Conservation (phyloP, 2,888 invertebrate species). For the Drosophila leonis region DNA sequence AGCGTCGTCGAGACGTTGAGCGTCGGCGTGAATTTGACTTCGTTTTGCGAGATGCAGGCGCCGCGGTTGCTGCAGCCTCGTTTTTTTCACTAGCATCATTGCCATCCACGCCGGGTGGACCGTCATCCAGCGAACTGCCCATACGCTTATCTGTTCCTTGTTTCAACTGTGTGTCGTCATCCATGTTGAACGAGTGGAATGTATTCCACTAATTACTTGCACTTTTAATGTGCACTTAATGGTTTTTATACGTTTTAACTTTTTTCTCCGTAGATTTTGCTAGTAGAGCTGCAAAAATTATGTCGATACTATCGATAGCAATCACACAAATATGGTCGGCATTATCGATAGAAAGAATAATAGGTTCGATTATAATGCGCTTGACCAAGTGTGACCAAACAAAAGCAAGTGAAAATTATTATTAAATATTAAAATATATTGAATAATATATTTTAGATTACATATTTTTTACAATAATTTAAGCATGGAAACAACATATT, state of each 20-base stretch:
- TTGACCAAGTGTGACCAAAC: constrained; percentile 3
- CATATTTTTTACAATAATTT: neutral
- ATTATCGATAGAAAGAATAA: neutral
- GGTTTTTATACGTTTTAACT: constrained; percentile 44
- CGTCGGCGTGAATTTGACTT: constrained; percentile 66
- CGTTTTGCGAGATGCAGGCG: constrained; percentile 43
- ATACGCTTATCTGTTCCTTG: constrained; percentile 80
- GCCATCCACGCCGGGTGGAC: constrained; percentile 83
- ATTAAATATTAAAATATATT: neutral
- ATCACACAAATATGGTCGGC: neutral
- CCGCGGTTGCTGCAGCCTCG: constrained; percentile 38
- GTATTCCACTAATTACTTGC: constrained; percentile 31
- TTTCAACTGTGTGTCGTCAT: constrained; percentile 79
- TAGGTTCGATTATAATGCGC: neutral
- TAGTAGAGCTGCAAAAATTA: constrained; percentile 44
- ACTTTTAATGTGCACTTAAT: constrained; percentile 21
- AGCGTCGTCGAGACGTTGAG: constrained; percentile 67
- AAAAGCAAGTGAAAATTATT: neutral
- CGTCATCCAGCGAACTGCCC: constrained; percentile 76
- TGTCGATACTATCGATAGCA: constrained; percentile 38
- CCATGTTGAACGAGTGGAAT: constrained; percentile 72
- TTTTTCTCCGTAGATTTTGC: constrained; percentile 43
- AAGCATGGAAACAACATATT: neutral
- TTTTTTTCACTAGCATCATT: constrained; percentile 71
- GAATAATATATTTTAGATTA: neutral